Evolutionary conservation across 2,888 invertebrate species (phyloP).

Genomic region (Theretra japonica): DNA sequence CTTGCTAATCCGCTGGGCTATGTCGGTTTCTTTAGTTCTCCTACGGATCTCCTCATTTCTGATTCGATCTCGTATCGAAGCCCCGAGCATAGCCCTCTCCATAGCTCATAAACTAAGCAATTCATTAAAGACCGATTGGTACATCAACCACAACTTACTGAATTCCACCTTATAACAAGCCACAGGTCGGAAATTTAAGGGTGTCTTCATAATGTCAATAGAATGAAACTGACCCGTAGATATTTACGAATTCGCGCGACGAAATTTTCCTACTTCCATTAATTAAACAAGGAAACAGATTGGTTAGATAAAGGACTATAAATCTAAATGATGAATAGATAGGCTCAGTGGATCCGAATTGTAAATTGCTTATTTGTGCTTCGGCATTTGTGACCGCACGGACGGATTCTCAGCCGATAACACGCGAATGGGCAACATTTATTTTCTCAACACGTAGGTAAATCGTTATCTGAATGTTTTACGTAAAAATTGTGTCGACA

Average conservation of each 20-base stretch:
- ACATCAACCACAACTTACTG: background rate
- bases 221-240: slow-evolving; percentile 49
- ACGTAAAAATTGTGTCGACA: background rate
- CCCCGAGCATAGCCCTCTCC: no score
- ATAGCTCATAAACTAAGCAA: background rate
- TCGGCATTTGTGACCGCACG: slow-evolving; percentile 50
- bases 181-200: slow-evolving; percentile 37
- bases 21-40: no score
- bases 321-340: slow-evolving; percentile 83
- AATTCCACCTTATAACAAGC: slow-evolving; percentile 36
- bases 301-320: slow-evolving; percentile 80
- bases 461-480: background rate
- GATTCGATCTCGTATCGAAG: no score
- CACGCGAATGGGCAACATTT: slow-evolving; percentile 25
- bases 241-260: slow-evolving; percentile 53
- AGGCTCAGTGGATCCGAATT: slow-evolving; percentile 74
- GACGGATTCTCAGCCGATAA: slow-evolving; percentile 46
- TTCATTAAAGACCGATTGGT: slow-evolving; percentile 16
- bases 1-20: no score
- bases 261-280: slow-evolving; percentile 76
- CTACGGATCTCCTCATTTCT: no score
- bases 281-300: slow-evolving; percentile 82
- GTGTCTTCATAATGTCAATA: slow-evolving; percentile 49
- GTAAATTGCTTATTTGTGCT: slow-evolving; percentile 77
- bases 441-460: background rate